Base-by-base conservation (phyloP, 2,888 invertebrate genomes). In the Drosophila prostipennis region DNA sequence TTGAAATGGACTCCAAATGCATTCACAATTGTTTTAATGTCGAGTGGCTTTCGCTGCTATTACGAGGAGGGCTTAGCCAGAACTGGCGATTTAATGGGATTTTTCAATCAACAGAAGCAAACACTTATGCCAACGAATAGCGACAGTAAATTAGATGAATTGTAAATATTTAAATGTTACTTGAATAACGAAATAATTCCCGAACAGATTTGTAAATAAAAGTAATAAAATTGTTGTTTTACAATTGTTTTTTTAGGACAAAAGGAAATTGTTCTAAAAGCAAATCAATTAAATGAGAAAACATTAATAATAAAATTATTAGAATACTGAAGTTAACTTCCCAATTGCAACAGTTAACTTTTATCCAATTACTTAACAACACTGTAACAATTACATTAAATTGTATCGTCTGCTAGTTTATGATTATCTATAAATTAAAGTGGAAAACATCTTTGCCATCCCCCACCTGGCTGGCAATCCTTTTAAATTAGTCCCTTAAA, bases 1-100 rank as follows among this genome's bases (percentile, higher is more conserved):
- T 78, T 87, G 87, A 78, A 84, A 78, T 75, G 69, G 65, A 74
- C 57, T 65, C 77, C 65, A 72, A 80, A 78, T 78, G 82, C 82
- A 87, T 70, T 78, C 77, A 72, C 81, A 80, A 84, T 84, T 78
- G 81, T 74, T 77, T 74, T 75, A 61, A 69, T 69, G 67, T 46
- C 63, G 63, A 63, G 72, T 72, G 72, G 63, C 63, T 63, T 72
- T 56, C 49, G 49, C 42, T 48, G 70, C 55, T 54, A 71, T 78
- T 65, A 46, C 54, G 65, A 23, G n/a, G 71, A 53, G 73, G 65
- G 60, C 56, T 60, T 61, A 60, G 53, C 53, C 74, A 67, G 60
- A 43, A 56, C 43, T 48, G 53, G 42, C 49, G 56, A 65, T 72
- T 55, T 40, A 55, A 49, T 45, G 61, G 19, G 23, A 40, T 19